phyloP scores from a whole-genome alignment of 2,888 invertebrate genomes.

The Agonopterix subpropinquella region DNA sequence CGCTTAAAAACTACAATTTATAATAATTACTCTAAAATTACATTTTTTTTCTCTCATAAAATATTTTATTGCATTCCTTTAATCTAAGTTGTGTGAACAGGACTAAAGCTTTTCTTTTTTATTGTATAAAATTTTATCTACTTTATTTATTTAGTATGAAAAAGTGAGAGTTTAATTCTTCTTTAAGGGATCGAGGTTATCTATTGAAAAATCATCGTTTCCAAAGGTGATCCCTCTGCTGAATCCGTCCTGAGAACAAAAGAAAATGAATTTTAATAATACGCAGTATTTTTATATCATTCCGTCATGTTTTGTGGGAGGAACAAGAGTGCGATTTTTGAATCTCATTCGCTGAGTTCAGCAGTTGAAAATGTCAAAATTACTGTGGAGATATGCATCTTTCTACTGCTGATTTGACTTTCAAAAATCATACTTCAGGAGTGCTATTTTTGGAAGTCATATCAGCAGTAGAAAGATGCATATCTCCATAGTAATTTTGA shows the following conservation, averaged over 20 bases:
- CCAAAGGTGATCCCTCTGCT: conserved; percentile 91
- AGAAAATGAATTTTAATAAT: too few relatives aligned
- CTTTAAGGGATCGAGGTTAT: conserved; percentile 93
- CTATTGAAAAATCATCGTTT: conserved; percentile 95
- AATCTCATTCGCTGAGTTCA: too few relatives aligned
- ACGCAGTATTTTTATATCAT: too few relatives aligned
- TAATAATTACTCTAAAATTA: conserved; percentile 26
- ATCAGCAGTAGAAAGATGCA: too few relatives aligned
- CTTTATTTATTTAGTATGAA: conserved; percentile 13
- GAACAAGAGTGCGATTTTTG: too few relatives aligned
- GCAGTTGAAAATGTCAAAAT: too few relatives aligned
- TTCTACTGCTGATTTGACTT: too few relatives aligned
- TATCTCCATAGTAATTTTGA: too few relatives aligned
- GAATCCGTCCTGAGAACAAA: conserved; percentile 86
- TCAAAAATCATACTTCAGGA: too few relatives aligned
- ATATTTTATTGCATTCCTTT: conserved; percentile 41
- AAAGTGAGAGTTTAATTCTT: conserved; percentile 73
- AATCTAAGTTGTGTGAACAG: conserved; percentile 44
- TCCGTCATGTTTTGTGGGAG: too few relatives aligned
- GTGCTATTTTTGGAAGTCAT: too few relatives aligned
- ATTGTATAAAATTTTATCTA: conserved; percentile 34
- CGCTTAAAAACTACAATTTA: conserved; percentile 30
- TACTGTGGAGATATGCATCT: too few relatives aligned
- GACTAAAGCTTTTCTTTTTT: conserved; percentile 31
- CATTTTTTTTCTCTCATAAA: conserved; percentile 14